Conservation (phyloP, 2,797 vertebrate species). For the Acrocephalus scirpaceus region DNA sequence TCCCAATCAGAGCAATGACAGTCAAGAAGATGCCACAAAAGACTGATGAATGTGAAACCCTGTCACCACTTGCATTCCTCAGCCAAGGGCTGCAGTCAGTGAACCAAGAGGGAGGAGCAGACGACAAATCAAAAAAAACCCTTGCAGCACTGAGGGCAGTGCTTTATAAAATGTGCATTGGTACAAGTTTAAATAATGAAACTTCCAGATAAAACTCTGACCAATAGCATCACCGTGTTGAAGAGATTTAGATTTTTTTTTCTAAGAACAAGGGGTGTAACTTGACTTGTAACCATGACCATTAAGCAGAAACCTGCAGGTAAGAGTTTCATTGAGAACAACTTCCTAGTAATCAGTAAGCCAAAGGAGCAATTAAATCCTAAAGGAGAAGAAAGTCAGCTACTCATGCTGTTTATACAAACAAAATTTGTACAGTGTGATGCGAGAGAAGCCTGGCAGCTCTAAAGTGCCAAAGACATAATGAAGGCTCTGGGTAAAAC, state of each 20-base stretch:
- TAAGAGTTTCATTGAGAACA: not conserved
- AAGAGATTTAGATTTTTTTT: not conserved
- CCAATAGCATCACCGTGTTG: not conserved
- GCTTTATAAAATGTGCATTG: not conserved
- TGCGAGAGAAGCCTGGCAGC: not conserved
- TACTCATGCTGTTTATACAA: not conserved
- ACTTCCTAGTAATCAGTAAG: not conserved
- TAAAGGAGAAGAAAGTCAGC: not conserved
- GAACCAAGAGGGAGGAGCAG: not conserved
- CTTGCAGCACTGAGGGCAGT: not conserved
- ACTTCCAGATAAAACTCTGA: not conserved
- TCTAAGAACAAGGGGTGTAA: not conserved
- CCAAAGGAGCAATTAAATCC: not conserved
- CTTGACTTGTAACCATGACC: not conserved
- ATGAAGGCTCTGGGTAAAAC: not conserved
- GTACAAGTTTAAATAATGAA: not conserved
- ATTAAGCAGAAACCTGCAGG: not conserved
- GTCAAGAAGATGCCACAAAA: not conserved
- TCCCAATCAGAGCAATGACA: not conserved
- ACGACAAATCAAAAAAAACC: rapidly evolving
- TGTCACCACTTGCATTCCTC: not conserved
- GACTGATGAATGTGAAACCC: not conserved
- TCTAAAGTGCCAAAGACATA: not conserved
- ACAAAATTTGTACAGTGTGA: not conserved
- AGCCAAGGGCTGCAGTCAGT: not conserved